Conservation (phyloP, 2,113 vertebrate genomes). For the Dryoscopus gambensis region DNA sequence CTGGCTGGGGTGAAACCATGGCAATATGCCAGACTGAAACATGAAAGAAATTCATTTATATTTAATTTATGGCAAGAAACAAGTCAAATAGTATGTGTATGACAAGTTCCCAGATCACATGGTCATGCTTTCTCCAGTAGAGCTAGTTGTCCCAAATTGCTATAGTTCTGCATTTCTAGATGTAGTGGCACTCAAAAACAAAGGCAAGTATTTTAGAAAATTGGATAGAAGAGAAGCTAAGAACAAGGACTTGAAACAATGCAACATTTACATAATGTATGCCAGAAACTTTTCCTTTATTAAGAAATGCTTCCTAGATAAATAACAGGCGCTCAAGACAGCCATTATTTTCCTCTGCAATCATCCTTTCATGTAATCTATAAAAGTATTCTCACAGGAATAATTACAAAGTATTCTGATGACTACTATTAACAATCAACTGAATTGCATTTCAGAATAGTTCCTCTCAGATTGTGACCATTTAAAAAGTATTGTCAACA, state of each 20-base stretch:
- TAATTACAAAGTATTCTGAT: constrained; percentile 65
- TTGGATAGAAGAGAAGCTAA: constrained; percentile 5
- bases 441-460: constrained; percentile 60
- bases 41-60: background rate
- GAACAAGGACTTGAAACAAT: constrained; percentile 47
- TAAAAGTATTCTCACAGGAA: constrained; percentile 55
- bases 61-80: background rate
- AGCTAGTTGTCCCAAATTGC: background rate
- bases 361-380: constrained; percentile 65
- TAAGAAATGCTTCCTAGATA: constrained; percentile 61
- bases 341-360: constrained; percentile 62
- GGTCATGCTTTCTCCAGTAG: background rate
- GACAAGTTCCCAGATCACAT: background rate
- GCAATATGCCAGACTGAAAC: background rate
- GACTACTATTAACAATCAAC: constrained; percentile 64
- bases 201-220: constrained; percentile 42
- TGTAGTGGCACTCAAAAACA: background rate
- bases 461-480: constrained; percentile 49
- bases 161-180: background rate
- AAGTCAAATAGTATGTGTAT: background rate
- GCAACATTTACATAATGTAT: constrained; percentile 30
- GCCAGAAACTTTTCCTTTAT: constrained; percentile 55
- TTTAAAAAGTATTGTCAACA: constrained; percentile 47
- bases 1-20: background rate
- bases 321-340: constrained; percentile 60